phyloP scores from a whole-genome alignment of 2,113 vertebrate genomes.

The Planiliza haematocheilus region DNA sequence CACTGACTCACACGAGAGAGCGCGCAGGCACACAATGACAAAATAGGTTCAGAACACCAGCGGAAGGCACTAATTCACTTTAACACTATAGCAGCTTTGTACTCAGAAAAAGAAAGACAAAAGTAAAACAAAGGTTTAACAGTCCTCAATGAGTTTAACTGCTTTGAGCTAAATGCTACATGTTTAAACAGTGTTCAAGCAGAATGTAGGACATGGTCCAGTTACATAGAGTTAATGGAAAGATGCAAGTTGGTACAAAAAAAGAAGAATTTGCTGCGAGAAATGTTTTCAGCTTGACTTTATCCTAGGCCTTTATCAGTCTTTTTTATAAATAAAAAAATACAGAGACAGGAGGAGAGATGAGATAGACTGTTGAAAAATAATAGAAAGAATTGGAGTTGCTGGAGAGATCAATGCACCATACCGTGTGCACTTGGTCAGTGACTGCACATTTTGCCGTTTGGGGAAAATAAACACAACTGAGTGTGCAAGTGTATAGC shows the following conservation, averaged over 20 bases:
- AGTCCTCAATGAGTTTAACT: background rate
- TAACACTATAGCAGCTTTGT: background rate
- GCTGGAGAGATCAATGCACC: background rate
- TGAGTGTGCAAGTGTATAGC: background rate
- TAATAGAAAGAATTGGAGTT: background rate
- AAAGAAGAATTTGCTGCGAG: background rate
- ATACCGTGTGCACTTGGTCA: background rate
- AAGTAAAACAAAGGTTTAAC: background rate
- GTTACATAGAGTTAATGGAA: background rate
- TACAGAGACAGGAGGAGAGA: background rate
- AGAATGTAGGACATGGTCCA: background rate
- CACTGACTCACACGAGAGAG: constrained; percentile 16
- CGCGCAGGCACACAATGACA: constrained; percentile 7
- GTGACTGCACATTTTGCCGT: background rate
- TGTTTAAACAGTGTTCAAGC: background rate
- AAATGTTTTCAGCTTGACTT: background rate
- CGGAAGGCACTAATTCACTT: constrained; percentile 27
- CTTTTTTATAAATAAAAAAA: background rate
- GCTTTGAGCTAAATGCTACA: background rate
- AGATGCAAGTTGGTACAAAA: background rate
- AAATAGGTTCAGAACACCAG: constrained; percentile 38
- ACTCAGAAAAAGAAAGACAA: background rate
- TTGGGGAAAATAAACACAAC: background rate
- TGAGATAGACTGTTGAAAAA: background rate
- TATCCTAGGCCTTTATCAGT: background rate